Evolutionary conservation across 1,140 invertebrate species (phyloP), one percentile per base, ranked within the genome.

Genomic region (Campoletis sonorensis): DNA sequence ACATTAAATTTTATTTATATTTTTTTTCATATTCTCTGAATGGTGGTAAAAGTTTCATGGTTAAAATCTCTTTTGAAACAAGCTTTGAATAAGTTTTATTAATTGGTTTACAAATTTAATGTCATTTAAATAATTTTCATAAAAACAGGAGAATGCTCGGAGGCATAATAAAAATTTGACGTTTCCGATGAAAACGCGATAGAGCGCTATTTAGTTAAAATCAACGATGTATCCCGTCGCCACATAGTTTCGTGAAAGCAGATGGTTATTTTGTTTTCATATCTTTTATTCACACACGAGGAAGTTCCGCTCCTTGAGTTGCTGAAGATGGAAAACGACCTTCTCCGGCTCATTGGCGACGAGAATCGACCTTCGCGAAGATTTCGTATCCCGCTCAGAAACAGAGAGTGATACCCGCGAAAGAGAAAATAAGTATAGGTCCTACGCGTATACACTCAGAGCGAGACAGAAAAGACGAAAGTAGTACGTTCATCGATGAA

Each of bases 351-450:
- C 15, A 45, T 58, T 58, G 30, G 40, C 67, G 76, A 68, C 78
- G 68, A 79, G 68, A 16, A 61, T 45, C 58, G 26, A 80, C 54
- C 37, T 68, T 80, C 72, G 40, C 64, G 23, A 26, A 77, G 27
- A 51, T 70, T 75, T 81, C 75, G 76, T 81, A 27, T 58, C 49
- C 27, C 33, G 49, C 33, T 51, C n/a, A n/a, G n/a, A n/a, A n/a
- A n/a, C 67, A 11, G 37, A n/a, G 10, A 11, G 26, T 54, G 51
- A 30, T 16, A 71, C 23, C 51, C 49, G 27, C 58, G 77, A 80
- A 79, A 79, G 78, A 64, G 15, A 77, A 83, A 82, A 79, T 58
- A 70, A n/a, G n/a, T n/a, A n/a, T n/a, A n/a, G n/a, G n/a, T n/a
- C n/a, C n/a, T n/a, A n/a, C 23, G 33, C 49, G 26, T n/a, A 18